phyloP scores from a whole-genome alignment of 2,797 vertebrate genomes.

The Falco peregrinus region DNA sequence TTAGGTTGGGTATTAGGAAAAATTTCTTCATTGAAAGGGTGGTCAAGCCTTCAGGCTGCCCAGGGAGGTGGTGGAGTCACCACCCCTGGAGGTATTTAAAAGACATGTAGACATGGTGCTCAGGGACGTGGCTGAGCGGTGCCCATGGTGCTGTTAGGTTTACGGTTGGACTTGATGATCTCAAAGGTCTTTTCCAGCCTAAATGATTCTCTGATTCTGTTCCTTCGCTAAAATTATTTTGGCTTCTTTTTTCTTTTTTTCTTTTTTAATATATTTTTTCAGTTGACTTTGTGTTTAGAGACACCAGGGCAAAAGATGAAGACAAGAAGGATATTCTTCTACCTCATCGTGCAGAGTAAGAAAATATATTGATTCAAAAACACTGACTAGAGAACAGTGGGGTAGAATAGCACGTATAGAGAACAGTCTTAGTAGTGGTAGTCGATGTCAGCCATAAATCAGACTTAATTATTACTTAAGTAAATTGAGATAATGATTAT shows the following conservation, averaged over 20 bases:
- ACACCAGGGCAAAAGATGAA: slow-evolving; percentile 75
- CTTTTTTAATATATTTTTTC: neutral
- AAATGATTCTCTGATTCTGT: too few species aligned
- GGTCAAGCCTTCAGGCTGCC: neutral
- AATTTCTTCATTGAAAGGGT: neutral
- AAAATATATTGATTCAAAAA: neutral
- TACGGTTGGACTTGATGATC: too few species aligned
- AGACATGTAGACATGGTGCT: fast-evolving
- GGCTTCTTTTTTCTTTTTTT: neutral
- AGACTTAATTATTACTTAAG: neutral
- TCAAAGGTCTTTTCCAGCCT: too few species aligned
- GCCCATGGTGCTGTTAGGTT: too few species aligned
- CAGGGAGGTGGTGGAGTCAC: neutral
- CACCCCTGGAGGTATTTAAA: neutral
- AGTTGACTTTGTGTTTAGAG: slow-evolving; percentile 87
- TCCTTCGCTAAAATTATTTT: neutral
- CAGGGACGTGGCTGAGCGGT: too few species aligned
- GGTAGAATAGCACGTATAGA: neutral
- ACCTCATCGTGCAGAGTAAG: slow-evolving; percentile 88
- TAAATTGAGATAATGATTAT: neutral
- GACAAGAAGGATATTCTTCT: slow-evolving; percentile 63
- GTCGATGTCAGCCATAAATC: neutral
- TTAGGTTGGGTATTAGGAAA: too few species aligned
- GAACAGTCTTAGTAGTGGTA: neutral
- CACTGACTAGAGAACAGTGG: neutral